Evolutionary conservation across 2,113 vertebrate genomes (phyloP).

Genomic region (Pseudonaja textilis): DNA sequence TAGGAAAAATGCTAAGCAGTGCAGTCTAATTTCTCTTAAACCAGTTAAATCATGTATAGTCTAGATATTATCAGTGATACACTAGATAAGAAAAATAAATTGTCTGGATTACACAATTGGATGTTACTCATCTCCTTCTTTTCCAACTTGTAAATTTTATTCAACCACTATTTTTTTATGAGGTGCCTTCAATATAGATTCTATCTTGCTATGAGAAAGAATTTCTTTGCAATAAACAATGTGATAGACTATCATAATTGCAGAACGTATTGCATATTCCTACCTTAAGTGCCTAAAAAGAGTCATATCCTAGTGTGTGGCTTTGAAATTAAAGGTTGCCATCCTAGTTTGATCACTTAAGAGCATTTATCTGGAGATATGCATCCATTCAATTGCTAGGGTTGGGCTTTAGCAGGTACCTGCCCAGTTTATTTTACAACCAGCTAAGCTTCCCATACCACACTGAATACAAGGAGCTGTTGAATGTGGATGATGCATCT

Average conservation of each 20-base stretch:
- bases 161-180: background rate
- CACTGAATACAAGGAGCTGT: background rate
- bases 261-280: background rate
- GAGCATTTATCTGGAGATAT: background rate
- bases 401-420: constrained; percentile 2
- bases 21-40: background rate
- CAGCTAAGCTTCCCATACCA: background rate
- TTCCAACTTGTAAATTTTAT: background rate
- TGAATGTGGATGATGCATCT: background rate
- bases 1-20: background rate
- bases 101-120: background rate
- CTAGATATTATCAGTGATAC: background rate
- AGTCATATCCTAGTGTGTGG: background rate
- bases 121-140: background rate
- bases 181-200: background rate
- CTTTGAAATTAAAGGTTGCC: background rate
- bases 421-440: background rate
- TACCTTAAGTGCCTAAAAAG: background rate
- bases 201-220: background rate
- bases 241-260: background rate
- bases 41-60: background rate
- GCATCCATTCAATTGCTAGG: background rate
- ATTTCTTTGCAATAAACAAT: background rate
- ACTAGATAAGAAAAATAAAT: background rate
- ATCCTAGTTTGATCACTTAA: background rate